Percentiles rank a stretch among this genome's conserved stretches.
These are phyloP conservation scores for Orthonychiurus folsomi DNA, from an alignment of 2,888 invertebrate species.

Conservation along the genomic window DNA sequence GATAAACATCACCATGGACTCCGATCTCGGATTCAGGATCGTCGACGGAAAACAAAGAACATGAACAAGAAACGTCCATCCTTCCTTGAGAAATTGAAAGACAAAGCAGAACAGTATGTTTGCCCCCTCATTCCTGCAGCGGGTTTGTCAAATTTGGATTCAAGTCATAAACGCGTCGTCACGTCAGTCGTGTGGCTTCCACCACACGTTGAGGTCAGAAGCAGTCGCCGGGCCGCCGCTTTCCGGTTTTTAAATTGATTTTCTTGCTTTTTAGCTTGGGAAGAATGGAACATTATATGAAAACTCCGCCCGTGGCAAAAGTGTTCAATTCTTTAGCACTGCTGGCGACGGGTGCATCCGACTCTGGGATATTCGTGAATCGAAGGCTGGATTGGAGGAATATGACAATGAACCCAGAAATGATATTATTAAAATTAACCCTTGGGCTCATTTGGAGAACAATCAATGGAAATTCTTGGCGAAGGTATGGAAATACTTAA, in stretches of 20 bases:
- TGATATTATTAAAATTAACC: slow-evolving; percentile 25
- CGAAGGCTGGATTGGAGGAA: slow-evolving; percentile 27
- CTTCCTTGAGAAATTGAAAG: slow-evolving; percentile 38
- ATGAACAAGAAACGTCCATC: slow-evolving; percentile 9
- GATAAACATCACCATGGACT: slow-evolving; percentile 31
- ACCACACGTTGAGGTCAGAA: slow-evolving; percentile 30
- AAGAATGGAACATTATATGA: slow-evolving; percentile 37
- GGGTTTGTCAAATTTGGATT: slow-evolving; percentile 34
- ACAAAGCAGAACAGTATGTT: slow-evolving; percentile 30
- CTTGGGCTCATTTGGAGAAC: slow-evolving; percentile 37
- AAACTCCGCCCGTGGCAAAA: slow-evolving; percentile 23
- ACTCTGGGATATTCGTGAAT: slow-evolving; percentile 35
- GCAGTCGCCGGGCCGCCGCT: neutral
- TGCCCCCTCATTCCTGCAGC: slow-evolving; percentile 33
- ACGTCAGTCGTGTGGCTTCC: slow-evolving; percentile 35
- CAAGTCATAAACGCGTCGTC: slow-evolving; percentile 33
- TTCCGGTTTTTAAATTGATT: neutral
- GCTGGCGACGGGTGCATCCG: slow-evolving; percentile 33
- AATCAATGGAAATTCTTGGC: slow-evolving; percentile 35
- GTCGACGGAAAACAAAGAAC: slow-evolving; percentile 12
- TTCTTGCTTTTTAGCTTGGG: slow-evolving; percentile 20
- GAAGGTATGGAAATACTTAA: slow-evolving; percentile 15
- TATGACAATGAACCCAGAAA: slow-evolving; percentile 23
- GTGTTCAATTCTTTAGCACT: slow-evolving; percentile 35
- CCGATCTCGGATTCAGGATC: slow-evolving; percentile 29